phyloP scores from a whole-genome alignment of 2,888 invertebrate genomes.

The Ypsolopha scabrella region DNA sequence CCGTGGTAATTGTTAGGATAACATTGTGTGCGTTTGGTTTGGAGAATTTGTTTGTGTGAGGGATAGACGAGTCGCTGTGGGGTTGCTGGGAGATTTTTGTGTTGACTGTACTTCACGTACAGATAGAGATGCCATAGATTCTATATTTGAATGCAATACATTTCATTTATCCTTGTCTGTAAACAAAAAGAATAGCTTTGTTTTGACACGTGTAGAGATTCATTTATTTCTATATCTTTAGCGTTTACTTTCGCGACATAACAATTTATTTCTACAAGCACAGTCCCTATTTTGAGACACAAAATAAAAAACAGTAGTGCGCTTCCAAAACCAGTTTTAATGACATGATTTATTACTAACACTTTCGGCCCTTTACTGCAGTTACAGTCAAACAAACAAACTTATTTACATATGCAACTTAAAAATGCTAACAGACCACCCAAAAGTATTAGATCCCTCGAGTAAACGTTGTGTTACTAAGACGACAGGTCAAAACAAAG shows the following conservation, averaged over 20 bases:
- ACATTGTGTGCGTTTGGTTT: slow-evolving; percentile 15
- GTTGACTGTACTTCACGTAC: no score
- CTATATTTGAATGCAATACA: no score
- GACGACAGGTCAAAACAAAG: background rate
- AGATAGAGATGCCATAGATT: no score
- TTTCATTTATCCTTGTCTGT: no score
- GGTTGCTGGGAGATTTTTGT: slow-evolving; percentile 10
- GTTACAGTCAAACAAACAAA: slow-evolving; percentile 1
- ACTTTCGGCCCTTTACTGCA: slow-evolving; percentile 34
- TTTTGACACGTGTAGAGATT: no score
- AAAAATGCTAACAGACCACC: slow-evolving; percentile 1
- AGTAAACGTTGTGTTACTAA: background rate
- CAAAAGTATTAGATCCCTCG: background rate
- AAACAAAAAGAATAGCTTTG: no score
- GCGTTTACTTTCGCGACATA: slow-evolving; percentile 5
- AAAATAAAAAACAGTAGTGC: background rate
- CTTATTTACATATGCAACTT: slow-evolving; percentile 2
- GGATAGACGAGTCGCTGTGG: background rate
- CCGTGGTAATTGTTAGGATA: slow-evolving; percentile 25
- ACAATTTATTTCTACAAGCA: background rate
- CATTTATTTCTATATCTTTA: slow-evolving; percentile 9
- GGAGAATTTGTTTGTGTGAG: slow-evolving; percentile 11
- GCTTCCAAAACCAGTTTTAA: background rate
- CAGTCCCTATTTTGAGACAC: background rate
- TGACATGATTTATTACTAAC: slow-evolving; percentile 26